Conservation (phyloP, 2,113 vertebrate species). For the Epinephelus lanceolatus region DNA sequence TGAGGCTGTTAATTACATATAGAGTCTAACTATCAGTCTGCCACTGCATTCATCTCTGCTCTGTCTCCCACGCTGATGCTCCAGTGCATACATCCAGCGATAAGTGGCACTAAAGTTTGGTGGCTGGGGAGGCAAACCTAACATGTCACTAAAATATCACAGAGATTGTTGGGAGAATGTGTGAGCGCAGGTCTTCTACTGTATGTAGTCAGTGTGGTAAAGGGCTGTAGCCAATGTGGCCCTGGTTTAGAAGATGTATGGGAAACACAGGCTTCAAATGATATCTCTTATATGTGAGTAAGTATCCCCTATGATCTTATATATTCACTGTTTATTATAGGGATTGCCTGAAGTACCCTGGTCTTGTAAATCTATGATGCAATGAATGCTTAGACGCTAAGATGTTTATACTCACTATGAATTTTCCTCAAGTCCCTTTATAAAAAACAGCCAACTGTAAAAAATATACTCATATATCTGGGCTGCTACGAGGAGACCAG, state of each 20-base stretch:
- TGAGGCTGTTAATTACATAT: slow-evolving; percentile 77
- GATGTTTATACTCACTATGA: slow-evolving; percentile 3
- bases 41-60: slow-evolving; percentile 70
- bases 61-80: slow-evolving; percentile 56
- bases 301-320: neutral
- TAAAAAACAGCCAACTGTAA: slow-evolving; percentile 8
- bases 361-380: slow-evolving; percentile 29
- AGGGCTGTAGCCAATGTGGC: neutral
- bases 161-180: slow-evolving; percentile 33
- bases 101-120: slow-evolving; percentile 65
- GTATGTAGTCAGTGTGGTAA: neutral
- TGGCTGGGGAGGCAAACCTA: slow-evolving; percentile 23
- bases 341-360: neutral
- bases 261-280: neutral
- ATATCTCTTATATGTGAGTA: neutral
- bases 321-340: neutral
- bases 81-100: slow-evolving; percentile 45
- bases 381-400: slow-evolving; percentile 6
- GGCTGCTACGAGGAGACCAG: slow-evolving; percentile 2
- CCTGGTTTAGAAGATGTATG: neutral
- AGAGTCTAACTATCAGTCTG: slow-evolving; percentile 71
- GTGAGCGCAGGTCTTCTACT: neutral
- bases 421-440: slow-evolving; percentile 8
- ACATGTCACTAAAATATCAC: neutral
- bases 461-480: slow-evolving; percentile 16